Evolutionary conservation across 2,888 invertebrate genomes (phyloP).

Genomic region (Sturmia bella): DNA sequence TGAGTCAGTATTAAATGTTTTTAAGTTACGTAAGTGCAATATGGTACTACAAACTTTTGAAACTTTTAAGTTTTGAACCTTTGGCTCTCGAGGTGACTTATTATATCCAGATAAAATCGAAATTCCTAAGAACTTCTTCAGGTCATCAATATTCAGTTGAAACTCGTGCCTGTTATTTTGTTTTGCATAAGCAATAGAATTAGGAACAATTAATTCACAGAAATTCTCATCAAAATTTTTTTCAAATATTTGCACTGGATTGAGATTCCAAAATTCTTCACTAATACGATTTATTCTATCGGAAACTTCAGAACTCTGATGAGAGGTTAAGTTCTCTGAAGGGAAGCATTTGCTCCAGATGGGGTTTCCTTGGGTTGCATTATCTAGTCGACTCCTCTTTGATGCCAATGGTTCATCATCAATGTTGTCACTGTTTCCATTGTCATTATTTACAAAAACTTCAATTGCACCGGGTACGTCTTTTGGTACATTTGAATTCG

Average conservation of each 20-base stretch:
- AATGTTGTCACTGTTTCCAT: too few species aligned
- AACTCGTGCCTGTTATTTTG: conserved; percentile 4
- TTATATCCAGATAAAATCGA: conserved; percentile 3
- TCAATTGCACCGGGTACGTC: not conserved
- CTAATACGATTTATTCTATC: not conserved
- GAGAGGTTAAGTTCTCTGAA: too few species aligned
- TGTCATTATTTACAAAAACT: not conserved
- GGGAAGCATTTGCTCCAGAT: too few species aligned
- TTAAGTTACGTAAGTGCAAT: too few species aligned
- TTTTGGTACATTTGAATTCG: not conserved
- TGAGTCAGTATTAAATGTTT: too few species aligned
- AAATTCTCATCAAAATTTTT: not conserved
- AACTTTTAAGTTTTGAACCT: too few species aligned
- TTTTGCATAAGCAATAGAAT: not conserved
- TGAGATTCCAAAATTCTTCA: not conserved
- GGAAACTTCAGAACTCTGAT: too few species aligned
- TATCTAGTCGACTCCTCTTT: too few species aligned
- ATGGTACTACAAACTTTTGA: too few species aligned
- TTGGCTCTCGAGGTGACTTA: not conserved
- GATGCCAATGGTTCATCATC: too few species aligned
- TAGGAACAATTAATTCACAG: not conserved
- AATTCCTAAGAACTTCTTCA: not conserved
- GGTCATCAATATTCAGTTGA: not conserved
- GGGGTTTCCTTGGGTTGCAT: too few species aligned
- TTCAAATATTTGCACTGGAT: conserved; percentile 19